These are phyloP conservation scores for Temnothorax unifasciatus DNA, from an alignment of 2,888 invertebrate genomes.

Conservation along the genomic window DNA sequence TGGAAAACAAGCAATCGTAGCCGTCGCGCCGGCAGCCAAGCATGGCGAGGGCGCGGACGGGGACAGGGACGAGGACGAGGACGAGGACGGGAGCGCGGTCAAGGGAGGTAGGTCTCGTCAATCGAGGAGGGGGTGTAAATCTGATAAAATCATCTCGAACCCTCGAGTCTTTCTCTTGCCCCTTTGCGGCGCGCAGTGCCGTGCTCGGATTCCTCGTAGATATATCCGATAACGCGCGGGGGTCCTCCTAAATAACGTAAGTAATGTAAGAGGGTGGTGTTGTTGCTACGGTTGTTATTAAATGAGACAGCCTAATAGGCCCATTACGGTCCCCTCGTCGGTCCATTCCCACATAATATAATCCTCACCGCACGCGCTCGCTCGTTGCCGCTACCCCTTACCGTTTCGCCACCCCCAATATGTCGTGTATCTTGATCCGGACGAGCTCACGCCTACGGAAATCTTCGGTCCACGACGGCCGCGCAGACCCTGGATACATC, in stretches of 20 bases:
- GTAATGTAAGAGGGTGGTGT: constrained; percentile 84
- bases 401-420: constrained; percentile 67
- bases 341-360: constrained; percentile 85
- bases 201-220: constrained; percentile 75
- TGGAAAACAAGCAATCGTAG: constrained; percentile 85
- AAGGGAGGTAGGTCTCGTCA: constrained; percentile 56
- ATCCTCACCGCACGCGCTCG: constrained; percentile 82
- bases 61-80: not conserved
- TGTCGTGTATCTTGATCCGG: constrained; percentile 75
- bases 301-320: constrained; percentile 86
- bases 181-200: constrained; percentile 64
- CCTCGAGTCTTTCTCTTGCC: constrained; percentile 70
- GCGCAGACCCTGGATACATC: constrained; percentile 32
- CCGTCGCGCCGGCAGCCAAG: constrained; percentile 73
- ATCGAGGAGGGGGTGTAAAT: constrained; percentile 81
- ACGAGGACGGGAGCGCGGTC: not conserved
- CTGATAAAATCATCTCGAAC: constrained; percentile 85
- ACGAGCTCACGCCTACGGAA: constrained; percentile 69
- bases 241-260: constrained; percentile 82
- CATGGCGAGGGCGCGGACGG: constrained; percentile 60
- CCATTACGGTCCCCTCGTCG: constrained; percentile 84
- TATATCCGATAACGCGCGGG: constrained; percentile 80
- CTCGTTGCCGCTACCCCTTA: constrained; percentile 60
- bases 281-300: constrained; percentile 86
- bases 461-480: constrained; percentile 60